Evolutionary conservation across 2,113 vertebrate species (phyloP), one percentile per base, ranked within the genome.

Genomic region (Rhabdomys dilectus): DNA sequence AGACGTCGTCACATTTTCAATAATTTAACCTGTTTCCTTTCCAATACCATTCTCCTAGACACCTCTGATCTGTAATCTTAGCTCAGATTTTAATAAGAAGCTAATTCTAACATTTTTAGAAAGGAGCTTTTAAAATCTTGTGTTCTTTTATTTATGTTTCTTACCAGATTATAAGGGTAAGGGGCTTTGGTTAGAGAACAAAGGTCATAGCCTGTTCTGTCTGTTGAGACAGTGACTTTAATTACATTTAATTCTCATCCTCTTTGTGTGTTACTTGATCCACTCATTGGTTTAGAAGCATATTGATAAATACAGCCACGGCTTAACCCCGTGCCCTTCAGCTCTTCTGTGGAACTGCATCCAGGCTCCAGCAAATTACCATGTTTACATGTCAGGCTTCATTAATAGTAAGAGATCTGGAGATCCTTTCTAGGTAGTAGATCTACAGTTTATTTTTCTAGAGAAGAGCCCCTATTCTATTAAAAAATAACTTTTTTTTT

Each of bases 161-260:
- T 95, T 89, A 89, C 21, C 92, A 56, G 29, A 81, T 94, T 89
- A 58, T 95, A 78, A 89, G 42, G 64, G 84, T 64, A 29, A 97
- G 81, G 91, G 64, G 60, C n/a, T 51, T 94, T 96, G 48, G 48
- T 96, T 92, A 91, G 86, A 95, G 95, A 97, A 95, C 91, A 89
- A 95, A 97, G 96, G 96, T 98, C 97, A 80, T 89, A 97, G 96
- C 96, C 96, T 88, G 73, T 42, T 78, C 90, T 91, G 91, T 97
- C 85, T 96, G 93, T 93, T 89, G 92, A 96, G 97, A 98, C 96
- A 96, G 97, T 97, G 97, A 97, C 95, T 97, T 97, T 97, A 98
- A 97, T 98, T 97, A 92, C 93, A 96, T 97, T 96, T 98, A 97
- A 97, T 97, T 96, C 91, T 95, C 81, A 94, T 97, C 94, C 92